These are phyloP conservation scores for Drosophila mauritiana DNA, from an alignment of 1,140 invertebrate genomes.

Conservation along the genomic window DNA sequence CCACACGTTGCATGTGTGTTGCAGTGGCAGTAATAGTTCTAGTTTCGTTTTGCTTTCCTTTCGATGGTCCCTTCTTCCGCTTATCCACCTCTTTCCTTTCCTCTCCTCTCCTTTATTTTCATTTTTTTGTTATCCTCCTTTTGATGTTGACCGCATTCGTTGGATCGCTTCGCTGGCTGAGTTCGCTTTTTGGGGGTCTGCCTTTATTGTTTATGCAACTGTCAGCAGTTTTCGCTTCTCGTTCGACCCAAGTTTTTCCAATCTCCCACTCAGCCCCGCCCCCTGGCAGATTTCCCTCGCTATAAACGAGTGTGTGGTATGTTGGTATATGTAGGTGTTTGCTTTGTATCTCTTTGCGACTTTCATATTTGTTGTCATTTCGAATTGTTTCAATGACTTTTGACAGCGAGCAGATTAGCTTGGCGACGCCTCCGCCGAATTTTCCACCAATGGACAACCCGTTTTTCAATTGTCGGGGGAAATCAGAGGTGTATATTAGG, in stretches of 20 bases:
- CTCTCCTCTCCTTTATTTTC: not conserved
- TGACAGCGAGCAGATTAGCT: slow-evolving; percentile 78
- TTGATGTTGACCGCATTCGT: slow-evolving; percentile 78
- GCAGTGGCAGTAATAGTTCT: slow-evolving; percentile 30
- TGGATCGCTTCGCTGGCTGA: slow-evolving; percentile 41
- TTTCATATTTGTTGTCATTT: slow-evolving; percentile 80
- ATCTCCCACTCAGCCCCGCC: not conserved
- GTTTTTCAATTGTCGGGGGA: slow-evolving; percentile 46
- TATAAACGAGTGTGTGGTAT: not conserved
- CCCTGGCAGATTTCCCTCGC: slow-evolving; percentile 6
- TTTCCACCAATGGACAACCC: slow-evolving; percentile 1
- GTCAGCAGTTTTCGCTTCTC: slow-evolving; percentile 73
- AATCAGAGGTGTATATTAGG: slow-evolving; percentile 47
- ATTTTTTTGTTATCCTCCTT: slow-evolving; percentile 40
- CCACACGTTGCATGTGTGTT: slow-evolving; percentile 32
- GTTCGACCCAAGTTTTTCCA: slow-evolving; percentile 46
- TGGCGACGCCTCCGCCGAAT: slow-evolving; percentile 58
- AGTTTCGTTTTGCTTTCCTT: slow-evolving; percentile 59
- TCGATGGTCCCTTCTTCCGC: slow-evolving; percentile 18
- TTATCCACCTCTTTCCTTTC: slow-evolving; percentile 14
- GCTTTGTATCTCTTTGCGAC: slow-evolving; percentile 58
- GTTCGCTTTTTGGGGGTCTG: slow-evolving; percentile 43
- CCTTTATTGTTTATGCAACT: slow-evolving; percentile 81
- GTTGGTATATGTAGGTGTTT: slow-evolving; percentile 35
- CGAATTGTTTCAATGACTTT: slow-evolving; percentile 80